Base-by-base conservation (phyloP, 2,113 vertebrate species). In the Leptobrachium ailaonicum region DNA sequence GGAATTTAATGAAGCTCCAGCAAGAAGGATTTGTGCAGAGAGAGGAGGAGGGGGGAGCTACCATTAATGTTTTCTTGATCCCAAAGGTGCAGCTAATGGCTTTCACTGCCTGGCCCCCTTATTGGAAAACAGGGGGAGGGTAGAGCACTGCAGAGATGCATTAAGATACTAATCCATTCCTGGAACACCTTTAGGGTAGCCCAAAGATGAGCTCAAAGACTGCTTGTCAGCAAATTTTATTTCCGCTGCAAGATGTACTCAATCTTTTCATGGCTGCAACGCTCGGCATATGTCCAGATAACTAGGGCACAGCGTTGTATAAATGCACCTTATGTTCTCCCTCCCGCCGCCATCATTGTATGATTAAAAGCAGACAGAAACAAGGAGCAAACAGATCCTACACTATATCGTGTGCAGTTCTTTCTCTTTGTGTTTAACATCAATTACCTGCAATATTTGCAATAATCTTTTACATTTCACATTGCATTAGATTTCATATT, bases 31-130 rank as follows among this genome's bases (percentile, higher is more conserved):
- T 50, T 76, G 63, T 76, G 74, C 74, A 66, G 67, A 67, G 13
- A 11, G 20, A 67, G 45, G 40, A 68, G 75, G 64, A 76, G 74
- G 50, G 75, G 68, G 66, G 8, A 56, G n/a, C 50, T 56, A 50
- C 47, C 64, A 67, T 56, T 68, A 68, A 14, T 67, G 64, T 67
- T 45, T 67, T 76, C 53, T 6, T 58, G 40, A 47, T 73, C 75
- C 75, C 75, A 68, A 68, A 76, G 75, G 75, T 68, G 75, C 75
- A 76, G 75, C 64, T 76, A 76, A 76, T 76, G 75, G 75, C 67
- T 76, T 68, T 76, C 64, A 76, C 75, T 76, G 75, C 64, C 75
- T 54, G 13, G 75, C 73, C 66, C 64, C 41, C 75, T 68, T 8
- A 44, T 67, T 54, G 47, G 50, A 68, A 67, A 53, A 41, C 64